Percentiles rank a stretch among this genome's conserved stretches.
These are phyloP conservation scores for Phengaris arion DNA, from an alignment of 2,888 invertebrate genomes.

Conservation along the genomic window DNA sequence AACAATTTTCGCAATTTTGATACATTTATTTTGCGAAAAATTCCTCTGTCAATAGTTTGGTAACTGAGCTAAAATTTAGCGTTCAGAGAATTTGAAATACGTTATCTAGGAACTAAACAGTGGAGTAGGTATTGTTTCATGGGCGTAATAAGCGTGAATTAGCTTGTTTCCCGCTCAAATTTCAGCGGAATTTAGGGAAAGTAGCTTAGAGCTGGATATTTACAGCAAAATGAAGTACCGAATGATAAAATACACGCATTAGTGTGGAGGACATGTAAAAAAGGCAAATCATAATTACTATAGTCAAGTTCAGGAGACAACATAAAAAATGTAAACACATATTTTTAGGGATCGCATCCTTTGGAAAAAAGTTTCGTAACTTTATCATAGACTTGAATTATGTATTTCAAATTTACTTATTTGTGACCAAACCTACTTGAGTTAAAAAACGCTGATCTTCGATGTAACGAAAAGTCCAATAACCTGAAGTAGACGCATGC, in stretches of 20 bases:
- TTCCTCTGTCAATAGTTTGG: not conserved
- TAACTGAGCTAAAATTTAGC: not conserved
- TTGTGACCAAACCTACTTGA: not conserved
- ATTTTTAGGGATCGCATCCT: too few species aligned
- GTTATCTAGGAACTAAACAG: conserved; percentile 2
- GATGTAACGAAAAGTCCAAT: too few species aligned
- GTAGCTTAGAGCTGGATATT: not conserved
- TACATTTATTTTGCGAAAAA: not conserved
- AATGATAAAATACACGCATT: not conserved
- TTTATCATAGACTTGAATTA: too few species aligned
- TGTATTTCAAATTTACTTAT: too few species aligned
- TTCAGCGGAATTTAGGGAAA: not conserved
- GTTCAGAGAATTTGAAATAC: conserved; percentile 3
- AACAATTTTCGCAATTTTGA: not conserved
- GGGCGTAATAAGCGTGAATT: conserved; percentile 3
- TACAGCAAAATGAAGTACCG: not conserved
- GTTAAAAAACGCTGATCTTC: not conserved
- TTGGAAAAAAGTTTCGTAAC: too few species aligned
- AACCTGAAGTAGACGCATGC: too few species aligned
- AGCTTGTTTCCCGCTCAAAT: conserved; percentile 16
- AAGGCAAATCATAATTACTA: too few species aligned
- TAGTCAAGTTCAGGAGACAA: too few species aligned
- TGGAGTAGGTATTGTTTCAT: not conserved
- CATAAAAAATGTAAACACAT: too few species aligned
- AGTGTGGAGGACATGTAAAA: not conserved